These are phyloP conservation scores for Aptenodytes forsteri DNA, from an alignment of 2,113 vertebrate genomes.

Conservation along the genomic window DNA sequence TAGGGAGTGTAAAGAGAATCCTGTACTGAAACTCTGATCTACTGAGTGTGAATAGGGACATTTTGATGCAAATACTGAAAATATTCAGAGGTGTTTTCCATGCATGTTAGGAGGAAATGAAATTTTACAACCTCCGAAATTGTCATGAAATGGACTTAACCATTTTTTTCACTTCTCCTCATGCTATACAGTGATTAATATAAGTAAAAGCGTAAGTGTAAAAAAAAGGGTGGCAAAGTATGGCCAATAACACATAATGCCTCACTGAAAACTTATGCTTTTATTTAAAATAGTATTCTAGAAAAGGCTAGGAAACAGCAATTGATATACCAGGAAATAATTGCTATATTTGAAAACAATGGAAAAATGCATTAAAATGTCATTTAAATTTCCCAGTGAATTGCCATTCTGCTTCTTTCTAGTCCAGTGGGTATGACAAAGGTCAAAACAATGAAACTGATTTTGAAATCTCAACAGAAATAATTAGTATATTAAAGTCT, in stretches of 20 bases:
- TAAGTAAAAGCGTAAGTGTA: background rate
- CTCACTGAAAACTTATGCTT: background rate
- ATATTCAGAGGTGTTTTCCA: background rate
- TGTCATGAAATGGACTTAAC: background rate
- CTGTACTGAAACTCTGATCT: background rate
- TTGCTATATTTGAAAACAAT: background rate
- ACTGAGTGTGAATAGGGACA: background rate
- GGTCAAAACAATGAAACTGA: conserved; percentile 43
- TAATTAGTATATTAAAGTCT: background rate
- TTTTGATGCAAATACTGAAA: background rate
- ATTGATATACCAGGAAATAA: background rate
- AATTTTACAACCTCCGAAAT: background rate
- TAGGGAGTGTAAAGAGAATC: background rate
- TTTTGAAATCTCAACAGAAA: conserved; percentile 13
- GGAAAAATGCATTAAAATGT: conserved; percentile 56
- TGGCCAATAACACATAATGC: background rate
- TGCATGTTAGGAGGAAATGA: background rate
- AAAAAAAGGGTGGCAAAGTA: background rate
- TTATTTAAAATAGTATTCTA: background rate
- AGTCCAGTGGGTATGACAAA: background rate
- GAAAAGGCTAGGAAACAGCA: background rate
- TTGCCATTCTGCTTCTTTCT: background rate
- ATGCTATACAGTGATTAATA: background rate
- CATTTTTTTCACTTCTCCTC: background rate
- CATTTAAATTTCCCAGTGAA: conserved; percentile 9